Evolutionary conservation across 2,888 invertebrate species (phyloP), one percentile per base, ranked within the genome.

Genomic region (Neelides folsomi): DNA sequence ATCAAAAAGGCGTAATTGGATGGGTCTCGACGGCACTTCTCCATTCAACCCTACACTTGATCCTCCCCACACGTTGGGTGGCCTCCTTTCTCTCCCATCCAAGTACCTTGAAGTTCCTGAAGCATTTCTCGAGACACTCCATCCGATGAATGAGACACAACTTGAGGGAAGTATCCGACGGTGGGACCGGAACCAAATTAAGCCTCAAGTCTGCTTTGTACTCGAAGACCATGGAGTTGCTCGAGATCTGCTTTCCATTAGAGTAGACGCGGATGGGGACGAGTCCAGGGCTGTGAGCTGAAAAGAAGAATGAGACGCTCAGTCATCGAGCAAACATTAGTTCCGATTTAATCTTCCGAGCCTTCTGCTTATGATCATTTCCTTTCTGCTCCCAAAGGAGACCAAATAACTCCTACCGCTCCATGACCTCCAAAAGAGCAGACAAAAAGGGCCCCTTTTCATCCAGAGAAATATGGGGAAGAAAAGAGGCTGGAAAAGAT

Each of bases 161-260:
- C 54, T 64, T 64, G 48, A 64, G 56, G 40, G 64, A 64, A 44
- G 62, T 60, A 50, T 64, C 64, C 38, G 62, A 60, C 39, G 62
- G 61, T 38, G 64, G 60, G 27, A 64, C 62, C 47, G 61, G 61
- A 53, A 64, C 62, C 47, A 61, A 53, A 52, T 57, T 60, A 47
- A 58, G 54, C 52, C 58, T 57, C 54, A 60, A 53, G 53, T 64
- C 64, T 40, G 62, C 63, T 58, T 64, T 64, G 63, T 64, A 64
- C 64, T 64, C 64, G 54, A 64, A 64, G 39, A 64, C 64, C 64
- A 64, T 64, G 27, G 64, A 64, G 50, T 64, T 64, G 50, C 58
- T 59, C 9, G 64, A 64, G 48, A 64, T 62, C 54, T 63, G 63
- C 51, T 64, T 64, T 46, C 64, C 63, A 53, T 60, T 63, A 16